A percentile compares a stretch with the other conserved stretches of the same genome.
These are phyloP conservation scores for Agelaius tricolor DNA, from an alignment of 2,113 vertebrate genomes.

Conservation along the genomic window DNA sequence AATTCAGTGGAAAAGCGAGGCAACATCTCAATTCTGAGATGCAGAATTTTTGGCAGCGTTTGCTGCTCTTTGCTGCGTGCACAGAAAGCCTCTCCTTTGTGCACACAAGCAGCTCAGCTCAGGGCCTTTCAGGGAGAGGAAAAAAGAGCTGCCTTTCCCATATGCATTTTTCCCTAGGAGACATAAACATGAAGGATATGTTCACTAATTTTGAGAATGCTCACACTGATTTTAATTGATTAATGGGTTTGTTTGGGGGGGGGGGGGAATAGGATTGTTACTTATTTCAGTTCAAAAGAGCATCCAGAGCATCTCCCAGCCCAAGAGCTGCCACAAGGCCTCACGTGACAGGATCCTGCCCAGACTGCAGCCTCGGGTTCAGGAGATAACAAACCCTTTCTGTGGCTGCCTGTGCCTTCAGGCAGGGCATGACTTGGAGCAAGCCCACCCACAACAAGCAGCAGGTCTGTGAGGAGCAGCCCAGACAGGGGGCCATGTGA, in stretches of 20 bases:
- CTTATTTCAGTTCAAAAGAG: neutral
- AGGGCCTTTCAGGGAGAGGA: neutral
- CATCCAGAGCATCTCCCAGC: neutral
- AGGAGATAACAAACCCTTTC: neutral
- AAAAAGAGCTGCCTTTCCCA: neutral
- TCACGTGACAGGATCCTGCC: conserved; percentile 27
- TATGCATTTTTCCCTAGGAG: neutral
- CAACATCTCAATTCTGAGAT: neutral
- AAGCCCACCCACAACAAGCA: conserved; percentile 32
- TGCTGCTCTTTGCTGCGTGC: neutral
- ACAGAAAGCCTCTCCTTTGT: neutral
- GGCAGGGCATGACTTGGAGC: conserved; percentile 22
- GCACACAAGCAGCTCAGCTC: neutral
- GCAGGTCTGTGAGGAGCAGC: neutral
- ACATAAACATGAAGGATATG: neutral
- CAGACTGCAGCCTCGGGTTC: neutral
- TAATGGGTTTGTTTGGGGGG: neutral
- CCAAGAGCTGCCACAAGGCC: neutral
- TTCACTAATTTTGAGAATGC: neutral
- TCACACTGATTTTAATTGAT: neutral
- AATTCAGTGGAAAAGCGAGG: neutral
- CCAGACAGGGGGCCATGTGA: neutral
- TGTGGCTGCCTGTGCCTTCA: neutral
- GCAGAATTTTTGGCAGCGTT: neutral
- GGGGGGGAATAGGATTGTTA: neutral